Evolutionary conservation across 2,113 vertebrate genomes (phyloP).

Genomic region (human): GRCh38 chr1:63139501-63140000

Average conservation of each 20-base stretch:
- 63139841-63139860: not conserved
- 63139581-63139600: constrained; percentile 45
- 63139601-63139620: not conserved
- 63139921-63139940: not conserved
- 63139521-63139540: constrained; percentile 24
- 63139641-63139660: constrained; percentile 32
- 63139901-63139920: not conserved
- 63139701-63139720: constrained; percentile 39
- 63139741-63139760: constrained; percentile 29
- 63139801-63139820: not conserved
- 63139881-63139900: not conserved
- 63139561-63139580: not conserved
- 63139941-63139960: not conserved
- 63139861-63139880: not conserved
- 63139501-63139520: not conserved
- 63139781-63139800: not conserved
- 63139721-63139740: constrained; percentile 36
- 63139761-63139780: constrained; percentile 16
- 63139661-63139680: constrained; percentile 3
- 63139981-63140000: not conserved
- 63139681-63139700: constrained; percentile 50
- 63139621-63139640: constrained; percentile 54
- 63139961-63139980: constrained; percentile 3
- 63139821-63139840: not conserved
- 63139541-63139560: not conserved